Percentiles rank a stretch among this genome's conserved stretches.
Evolutionary conservation across 1,140 invertebrate species (phyloP).

Genomic region (Ridgeia piscesae): DNA sequence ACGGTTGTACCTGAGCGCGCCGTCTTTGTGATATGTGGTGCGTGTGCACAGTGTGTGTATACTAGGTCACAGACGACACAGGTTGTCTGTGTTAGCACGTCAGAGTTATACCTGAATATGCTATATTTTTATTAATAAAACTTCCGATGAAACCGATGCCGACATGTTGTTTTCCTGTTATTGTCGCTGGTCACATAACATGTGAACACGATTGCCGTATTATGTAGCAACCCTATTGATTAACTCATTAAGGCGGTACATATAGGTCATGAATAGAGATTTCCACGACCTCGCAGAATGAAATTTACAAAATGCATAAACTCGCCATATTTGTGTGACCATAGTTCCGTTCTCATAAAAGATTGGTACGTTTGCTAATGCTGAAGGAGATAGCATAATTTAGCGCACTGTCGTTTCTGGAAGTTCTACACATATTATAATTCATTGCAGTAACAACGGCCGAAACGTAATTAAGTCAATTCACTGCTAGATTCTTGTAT

Average conservation of each 20-base stretch:
- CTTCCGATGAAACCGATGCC: background rate
- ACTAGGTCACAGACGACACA: background rate
- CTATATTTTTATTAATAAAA: conserved; percentile 2
- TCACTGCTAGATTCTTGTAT: background rate
- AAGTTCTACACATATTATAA: too few relatives aligned
- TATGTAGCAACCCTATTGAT: too few relatives aligned
- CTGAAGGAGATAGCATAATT: too few relatives aligned
- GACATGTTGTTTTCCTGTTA: background rate
- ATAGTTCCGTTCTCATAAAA: too few relatives aligned
- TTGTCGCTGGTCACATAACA: background rate
- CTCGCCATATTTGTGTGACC: too few relatives aligned
- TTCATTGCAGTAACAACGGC: background rate
- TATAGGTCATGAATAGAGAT: too few relatives aligned
- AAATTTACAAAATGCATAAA: too few relatives aligned
- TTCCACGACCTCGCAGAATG: too few relatives aligned
- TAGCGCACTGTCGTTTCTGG: too few relatives aligned
- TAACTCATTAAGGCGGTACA: too few relatives aligned
- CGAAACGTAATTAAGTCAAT: background rate
- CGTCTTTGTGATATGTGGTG: background rate
- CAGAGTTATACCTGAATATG: background rate
- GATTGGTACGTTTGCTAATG: too few relatives aligned
- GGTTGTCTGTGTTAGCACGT: background rate
- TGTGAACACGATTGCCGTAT: too few relatives aligned
- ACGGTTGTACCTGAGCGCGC: background rate
- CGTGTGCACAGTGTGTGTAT: background rate